Conservation (phyloP, 2,113 vertebrate genomes). For the Chauna torquata region DNA sequence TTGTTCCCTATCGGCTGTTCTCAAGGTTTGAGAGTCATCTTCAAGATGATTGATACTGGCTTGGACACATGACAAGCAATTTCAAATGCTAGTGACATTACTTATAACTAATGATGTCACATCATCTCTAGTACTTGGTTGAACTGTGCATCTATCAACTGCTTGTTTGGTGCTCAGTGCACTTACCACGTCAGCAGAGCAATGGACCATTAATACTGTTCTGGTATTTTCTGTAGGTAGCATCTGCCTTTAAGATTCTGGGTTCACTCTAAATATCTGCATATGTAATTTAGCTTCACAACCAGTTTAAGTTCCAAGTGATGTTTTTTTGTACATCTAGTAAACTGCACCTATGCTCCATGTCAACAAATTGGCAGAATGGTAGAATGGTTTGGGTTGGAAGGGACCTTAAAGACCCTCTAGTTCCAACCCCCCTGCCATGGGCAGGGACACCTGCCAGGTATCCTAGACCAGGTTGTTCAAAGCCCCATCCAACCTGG, state of each 20-base stretch:
- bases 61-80: not conserved
- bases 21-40: not conserved
- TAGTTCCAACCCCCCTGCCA: not conserved
- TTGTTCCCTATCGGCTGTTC: not conserved
- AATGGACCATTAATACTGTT: not conserved
- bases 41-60: not conserved
- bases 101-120: not conserved
- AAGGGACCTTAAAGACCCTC: not conserved
- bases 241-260: not conserved
- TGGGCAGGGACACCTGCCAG: not conserved
- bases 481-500: not conserved
- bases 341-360: not conserved
- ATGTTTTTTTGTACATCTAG: not conserved
- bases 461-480: not conserved
- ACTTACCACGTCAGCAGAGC: not conserved
- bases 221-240: not conserved
- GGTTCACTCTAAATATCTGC: not conserved
- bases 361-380: not conserved
- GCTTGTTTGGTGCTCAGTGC: not conserved
- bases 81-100: not conserved
- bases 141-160: not conserved
- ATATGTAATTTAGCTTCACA: not conserved
- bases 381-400: not conserved
- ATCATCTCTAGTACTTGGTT: not conserved
- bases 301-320: not conserved